Evolutionary conservation across 2,888 invertebrate species (phyloP).

Genomic region (Athalia circularis): DNA sequence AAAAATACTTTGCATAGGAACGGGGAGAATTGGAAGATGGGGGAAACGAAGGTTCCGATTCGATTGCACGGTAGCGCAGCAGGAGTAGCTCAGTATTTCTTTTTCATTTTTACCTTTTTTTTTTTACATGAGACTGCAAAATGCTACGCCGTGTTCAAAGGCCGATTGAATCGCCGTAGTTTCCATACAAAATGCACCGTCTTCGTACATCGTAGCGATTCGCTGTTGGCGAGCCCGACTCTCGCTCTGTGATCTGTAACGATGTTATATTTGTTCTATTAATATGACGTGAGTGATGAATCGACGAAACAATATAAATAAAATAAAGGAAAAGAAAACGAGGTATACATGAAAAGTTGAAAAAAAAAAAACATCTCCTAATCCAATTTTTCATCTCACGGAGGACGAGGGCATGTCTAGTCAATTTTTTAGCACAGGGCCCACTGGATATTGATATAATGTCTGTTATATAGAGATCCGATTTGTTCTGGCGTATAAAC

Average conservation of each 20-base stretch:
- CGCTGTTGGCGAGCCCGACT: conserved; percentile 69
- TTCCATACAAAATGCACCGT: conserved; percentile 71
- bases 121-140: conserved; percentile 71
- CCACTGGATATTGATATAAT: too few relatives aligned
- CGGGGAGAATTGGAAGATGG: not conserved
- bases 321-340: not conserved
- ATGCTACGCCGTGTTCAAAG: conserved; percentile 68
- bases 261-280: not conserved
- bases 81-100: conserved; percentile 33
- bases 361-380: too few relatives aligned
- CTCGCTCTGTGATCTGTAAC: conserved; percentile 68
- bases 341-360: not conserved
- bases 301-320: not conserved
- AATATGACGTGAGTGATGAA: not conserved
- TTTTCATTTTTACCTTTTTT: not conserved
- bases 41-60: conserved; percentile 27
- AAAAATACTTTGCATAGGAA: not conserved
- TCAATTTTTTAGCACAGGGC: too few relatives aligned
- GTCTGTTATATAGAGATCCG: too few relatives aligned
- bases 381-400: too few relatives aligned
- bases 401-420: too few relatives aligned
- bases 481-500: too few relatives aligned
- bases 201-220: conserved; percentile 69
- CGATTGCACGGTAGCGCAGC: not conserved
- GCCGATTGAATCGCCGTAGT: conserved; percentile 70